Evolutionary conservation across 2,888 invertebrate genomes (phyloP), one percentile per base, ranked within the genome.

Genomic region (Stenichneumon culpator): DNA sequence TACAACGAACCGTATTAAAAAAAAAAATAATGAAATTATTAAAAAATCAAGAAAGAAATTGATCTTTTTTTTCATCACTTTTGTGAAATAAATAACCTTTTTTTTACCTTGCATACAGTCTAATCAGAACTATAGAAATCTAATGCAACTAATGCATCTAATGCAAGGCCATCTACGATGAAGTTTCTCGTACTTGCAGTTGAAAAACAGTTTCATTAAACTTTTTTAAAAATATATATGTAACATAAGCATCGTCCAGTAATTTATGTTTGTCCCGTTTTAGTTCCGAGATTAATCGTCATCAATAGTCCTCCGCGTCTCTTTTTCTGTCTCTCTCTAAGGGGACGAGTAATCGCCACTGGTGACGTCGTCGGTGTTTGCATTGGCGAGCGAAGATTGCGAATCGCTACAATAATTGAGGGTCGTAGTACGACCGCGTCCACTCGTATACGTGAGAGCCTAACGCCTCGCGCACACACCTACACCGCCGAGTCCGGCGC

Each of bases 401-500:
- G 52, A 69, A 84, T 84, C 74, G 77, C 78, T 78, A 69, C 36
- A 39, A 81, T 79, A 81, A 81, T 84, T 47, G 69, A 81, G 73
- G 69, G n/a, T 78, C 81, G 57, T 75, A 52, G 63, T 50, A 67
- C 54, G 28, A 52, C 39, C 28, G 16, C n/a, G 57, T 22, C 16
- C 22, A 22, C 11, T 25, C 9, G 25, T 57, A 14, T 11, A 47
- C n/a, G 36, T 9, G 60, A 72, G 57, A 57, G 25, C 47, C n/a
- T 57, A 11, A 73, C 44, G 60, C n/a, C 39, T 47, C 25, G 47
- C 60, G 16, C 19, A 16, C 25, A 19, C 25, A n/a, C 32, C 22
- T 74, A 25, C 63, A 28, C n/a, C 63, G 50, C 50, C 19, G 11
- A 39, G 39, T 39, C 39, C 39, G 39, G 54, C 54, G 22, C 54